Conservation (phyloP, 2,888 invertebrate species). For the Charanyca ferruginea region DNA sequence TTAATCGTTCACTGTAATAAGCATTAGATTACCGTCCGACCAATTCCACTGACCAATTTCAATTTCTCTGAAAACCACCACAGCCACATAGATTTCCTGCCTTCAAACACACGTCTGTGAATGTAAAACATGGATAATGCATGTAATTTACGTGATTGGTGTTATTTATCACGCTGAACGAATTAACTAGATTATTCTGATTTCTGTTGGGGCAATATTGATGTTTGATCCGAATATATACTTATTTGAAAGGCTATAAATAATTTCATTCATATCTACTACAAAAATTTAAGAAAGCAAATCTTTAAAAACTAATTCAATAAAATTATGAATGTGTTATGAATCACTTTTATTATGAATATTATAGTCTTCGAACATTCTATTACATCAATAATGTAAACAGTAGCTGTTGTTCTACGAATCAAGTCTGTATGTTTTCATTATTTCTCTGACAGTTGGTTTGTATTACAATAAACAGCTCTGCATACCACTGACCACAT, state of each 20-base stretch:
- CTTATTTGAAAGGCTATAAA: not conserved
- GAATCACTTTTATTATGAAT: not conserved
- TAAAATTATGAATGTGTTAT: not conserved
- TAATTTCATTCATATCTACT: not conserved
- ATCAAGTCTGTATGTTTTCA: not conserved
- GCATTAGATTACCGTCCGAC: constrained; percentile 64
- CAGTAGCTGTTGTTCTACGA: not conserved
- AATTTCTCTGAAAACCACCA: constrained; percentile 70
- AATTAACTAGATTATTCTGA: constrained; percentile 42
- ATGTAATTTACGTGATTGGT: constrained; percentile 50
- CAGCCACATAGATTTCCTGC: constrained; percentile 56
- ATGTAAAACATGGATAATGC: constrained; percentile 51
- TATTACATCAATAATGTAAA: not conserved
- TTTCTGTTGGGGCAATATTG: constrained; percentile 8
- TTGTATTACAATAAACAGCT: not conserved
- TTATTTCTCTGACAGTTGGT: not conserved
- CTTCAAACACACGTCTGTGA: constrained; percentile 49
- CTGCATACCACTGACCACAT: not conserved
- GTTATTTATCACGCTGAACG: constrained; percentile 44
- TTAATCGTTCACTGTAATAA: constrained; percentile 65
- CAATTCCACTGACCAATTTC: constrained; percentile 61
- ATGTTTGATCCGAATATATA: constrained; percentile 3
- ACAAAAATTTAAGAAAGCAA: not conserved
- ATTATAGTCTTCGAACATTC: not conserved
- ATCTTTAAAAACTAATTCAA: not conserved